Evolutionary conservation across 2,113 vertebrate genomes (phyloP), one percentile per base, ranked within the genome.

Genomic region (Myrmophylax atrothorax): DNA sequence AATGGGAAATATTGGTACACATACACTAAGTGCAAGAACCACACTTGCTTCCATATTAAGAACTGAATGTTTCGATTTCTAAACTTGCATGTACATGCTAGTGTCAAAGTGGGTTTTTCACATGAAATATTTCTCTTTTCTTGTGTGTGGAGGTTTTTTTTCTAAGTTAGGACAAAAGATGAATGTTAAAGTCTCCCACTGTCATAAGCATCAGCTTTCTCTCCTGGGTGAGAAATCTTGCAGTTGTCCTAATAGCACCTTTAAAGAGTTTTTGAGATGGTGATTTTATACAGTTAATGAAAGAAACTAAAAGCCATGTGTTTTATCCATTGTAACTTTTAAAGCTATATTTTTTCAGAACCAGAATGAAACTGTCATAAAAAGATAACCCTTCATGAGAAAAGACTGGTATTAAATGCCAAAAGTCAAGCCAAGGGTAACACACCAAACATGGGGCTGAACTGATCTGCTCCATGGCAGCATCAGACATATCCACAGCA

Each of bases 1-100:
- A 37, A 10, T 1, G 0, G 26, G 55, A 85, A 90, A 74, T 47
- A 50, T 1, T 8, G 12, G 42, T 20, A 31, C 0, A 1, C 7
- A 3, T 7, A 20, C 12, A 26, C 29, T 37, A 63, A 85, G 12
- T 62, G 33, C 31, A 87, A 73, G 56, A 87, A 37, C 18, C 28
- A n/a, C 22, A 42, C 3, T 66, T 47, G 46, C 38, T 79, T 25
- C 50, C 46, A 6, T 46, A 31, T 47, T 63, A 90, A 60, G 23
- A 87, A 64, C 0, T 40, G 6, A 70, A 79, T 8, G 3, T 38
- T 31, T 67, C 0, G 0, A 38, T 85, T 95, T 73, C 69, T 86
- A 75, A 93, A 67, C 31, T 49, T 40, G n/a, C 2, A 1, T 24
- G 4, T n/a, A 44, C 29, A 10, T 17, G 26, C 28, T 33, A 55